phyloP scores from a whole-genome alignment of 2,888 invertebrate genomes.

The Dryococelus australis region DNA sequence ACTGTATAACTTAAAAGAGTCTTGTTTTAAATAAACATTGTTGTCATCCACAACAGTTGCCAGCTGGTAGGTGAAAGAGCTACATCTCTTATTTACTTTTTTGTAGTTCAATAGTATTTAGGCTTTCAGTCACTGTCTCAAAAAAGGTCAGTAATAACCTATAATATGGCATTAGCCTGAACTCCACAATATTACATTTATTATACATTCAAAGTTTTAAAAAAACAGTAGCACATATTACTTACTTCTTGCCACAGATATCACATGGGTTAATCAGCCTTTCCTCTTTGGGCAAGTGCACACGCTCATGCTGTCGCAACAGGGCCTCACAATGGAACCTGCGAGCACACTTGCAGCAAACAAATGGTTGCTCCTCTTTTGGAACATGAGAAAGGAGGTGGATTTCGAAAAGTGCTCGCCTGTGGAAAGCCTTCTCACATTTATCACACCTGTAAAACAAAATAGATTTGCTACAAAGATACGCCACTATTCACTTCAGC shows the following conservation, averaged over 20 bases:
- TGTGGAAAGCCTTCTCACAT: slow-evolving; percentile 63
- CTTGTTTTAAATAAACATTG: too few relatives aligned
- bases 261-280: slow-evolving; percentile 63
- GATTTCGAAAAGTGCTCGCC: slow-evolving; percentile 60
- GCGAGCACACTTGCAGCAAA: slow-evolving; percentile 62
- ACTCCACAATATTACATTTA: too few relatives aligned
- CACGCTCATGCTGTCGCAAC: slow-evolving; percentile 62
- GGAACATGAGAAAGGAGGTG: slow-evolving; percentile 64
- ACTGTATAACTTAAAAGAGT: too few relatives aligned
- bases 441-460: slow-evolving; percentile 60
- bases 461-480: neutral
- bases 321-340: slow-evolving; percentile 62
- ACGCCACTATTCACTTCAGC: too few relatives aligned
- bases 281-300: slow-evolving; percentile 64
- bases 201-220: too few relatives aligned
- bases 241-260: slow-evolving; percentile 63
- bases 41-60: too few relatives aligned
- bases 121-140: too few relatives aligned
- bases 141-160: too few relatives aligned
- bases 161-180: too few relatives aligned
- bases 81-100: too few relatives aligned
- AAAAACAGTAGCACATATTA: slow-evolving; percentile 41
- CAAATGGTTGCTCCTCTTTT: slow-evolving; percentile 62
- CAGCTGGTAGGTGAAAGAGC: too few relatives aligned
- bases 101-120: too few relatives aligned